These are phyloP conservation scores for Lindbergichthys nudifrons DNA, from an alignment of 2,797 vertebrate genomes.

Conservation along the genomic window DNA sequence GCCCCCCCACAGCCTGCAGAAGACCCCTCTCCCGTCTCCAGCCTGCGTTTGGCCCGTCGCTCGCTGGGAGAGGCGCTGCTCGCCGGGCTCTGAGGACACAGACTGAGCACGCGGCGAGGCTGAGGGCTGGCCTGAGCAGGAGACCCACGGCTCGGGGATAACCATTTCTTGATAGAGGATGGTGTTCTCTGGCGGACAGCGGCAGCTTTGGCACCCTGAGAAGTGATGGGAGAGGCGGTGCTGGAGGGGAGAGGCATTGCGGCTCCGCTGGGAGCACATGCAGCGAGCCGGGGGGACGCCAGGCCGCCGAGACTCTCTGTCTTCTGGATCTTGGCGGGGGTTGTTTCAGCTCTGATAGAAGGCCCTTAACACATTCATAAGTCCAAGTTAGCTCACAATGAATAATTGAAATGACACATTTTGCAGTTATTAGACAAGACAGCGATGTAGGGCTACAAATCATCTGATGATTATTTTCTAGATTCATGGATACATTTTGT, in stretches of 20 bases:
- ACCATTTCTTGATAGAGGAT: slow-evolving; percentile 89
- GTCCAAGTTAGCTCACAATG: slow-evolving; percentile 5
- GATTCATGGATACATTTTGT: no score
- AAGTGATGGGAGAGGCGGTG: slow-evolving; percentile 78
- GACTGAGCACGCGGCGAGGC: slow-evolving; percentile 82
- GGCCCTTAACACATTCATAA: slow-evolving; percentile 56
- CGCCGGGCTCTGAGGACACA: slow-evolving; percentile 79
- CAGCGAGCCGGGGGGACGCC: slow-evolving; percentile 87
- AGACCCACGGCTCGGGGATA: slow-evolving; percentile 82
- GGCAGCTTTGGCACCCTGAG: slow-evolving; percentile 35
- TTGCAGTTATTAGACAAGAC: not conserved
- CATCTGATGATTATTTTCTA: no score
- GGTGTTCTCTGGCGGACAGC: slow-evolving; percentile 62
- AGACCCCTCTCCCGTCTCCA: slow-evolving; percentile 84
- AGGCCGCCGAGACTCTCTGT: slow-evolving; percentile 64
- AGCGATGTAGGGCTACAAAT: no score
- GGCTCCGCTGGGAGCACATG: slow-evolving; percentile 88
- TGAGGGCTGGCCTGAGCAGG: slow-evolving; percentile 67
- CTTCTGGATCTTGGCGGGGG: slow-evolving; percentile 86
- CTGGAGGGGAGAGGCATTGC: slow-evolving; percentile 90
- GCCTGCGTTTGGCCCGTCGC: slow-evolving; percentile 90
- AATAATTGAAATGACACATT: slow-evolving; percentile 5
- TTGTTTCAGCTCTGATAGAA: slow-evolving; percentile 63
- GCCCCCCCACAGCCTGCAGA: slow-evolving; percentile 68
- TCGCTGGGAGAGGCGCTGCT: slow-evolving; percentile 74